These are phyloP conservation scores for Papilio machaon DNA, from an alignment of 1,140 invertebrate genomes.

Conservation along the genomic window DNA sequence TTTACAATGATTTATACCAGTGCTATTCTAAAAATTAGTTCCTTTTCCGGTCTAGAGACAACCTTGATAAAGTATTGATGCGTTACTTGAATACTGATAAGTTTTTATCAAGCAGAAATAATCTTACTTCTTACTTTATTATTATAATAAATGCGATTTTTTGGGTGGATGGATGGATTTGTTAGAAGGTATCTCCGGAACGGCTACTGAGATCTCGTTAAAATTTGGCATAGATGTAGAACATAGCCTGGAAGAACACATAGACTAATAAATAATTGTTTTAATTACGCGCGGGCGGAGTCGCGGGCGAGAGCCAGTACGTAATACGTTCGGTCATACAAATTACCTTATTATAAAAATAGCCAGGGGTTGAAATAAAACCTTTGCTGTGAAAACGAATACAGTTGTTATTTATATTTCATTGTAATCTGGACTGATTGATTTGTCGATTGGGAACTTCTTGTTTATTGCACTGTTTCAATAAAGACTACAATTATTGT, in stretches of 20 bases:
- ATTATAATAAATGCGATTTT: no score
- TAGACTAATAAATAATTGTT: no score
- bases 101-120: not conserved
- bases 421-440: no score
- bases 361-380: not conserved
- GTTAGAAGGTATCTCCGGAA: no score
- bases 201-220: no score
- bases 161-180: no score
- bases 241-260: no score
- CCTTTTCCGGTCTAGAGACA: not conserved
- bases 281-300: no score
- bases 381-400: not conserved
- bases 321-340: not conserved
- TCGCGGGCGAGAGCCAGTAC: not conserved
- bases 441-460: not conserved
- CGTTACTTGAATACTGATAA: not conserved
- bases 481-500: not conserved
- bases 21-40: not conserved
- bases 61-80: not conserved
- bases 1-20: constrained; percentile 6
- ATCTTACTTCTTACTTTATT: no score
- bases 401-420: no score
- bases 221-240: no score
- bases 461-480: not conserved
- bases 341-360: not conserved